Base-by-base conservation (phyloP, 92 coral and sea anemone species). In the Parazoanthus atlanticus region DNA sequence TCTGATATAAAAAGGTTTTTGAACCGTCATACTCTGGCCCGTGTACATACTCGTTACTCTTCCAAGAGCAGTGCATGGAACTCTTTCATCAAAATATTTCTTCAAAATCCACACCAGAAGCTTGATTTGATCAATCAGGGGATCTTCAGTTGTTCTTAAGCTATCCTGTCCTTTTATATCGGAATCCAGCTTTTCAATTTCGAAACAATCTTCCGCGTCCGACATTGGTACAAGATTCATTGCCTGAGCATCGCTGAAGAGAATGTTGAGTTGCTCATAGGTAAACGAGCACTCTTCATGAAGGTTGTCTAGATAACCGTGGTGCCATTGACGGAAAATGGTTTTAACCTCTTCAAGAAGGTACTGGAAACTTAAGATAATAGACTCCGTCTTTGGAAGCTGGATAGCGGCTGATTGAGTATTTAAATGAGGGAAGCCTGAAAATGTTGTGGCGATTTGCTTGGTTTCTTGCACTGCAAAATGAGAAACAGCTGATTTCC, bases 301-400 rank as follows among this genome's bases (percentile, higher is more conserved):
- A 66, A 82, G 25, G 36, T 67, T 36, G 5, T 82, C 76, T 19
- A 29, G 23, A 67, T 82, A 25, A 12, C 86, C 86, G 29, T 67
- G 36, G n/a, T 40, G 75, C 86, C 75, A 82, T 17, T 82, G 86
- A 7, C 75, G 43, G 54, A 66, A 66, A 82, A 82, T 65, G 9
- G 86, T 82, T 82, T 82, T 82, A 6, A 82, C 86, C 17, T 82
- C 86, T 36, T 82, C 86, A 36, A 82, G 86, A 10, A 82, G 86
- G 29, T 65, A 82, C 75, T 82, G 76, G 33, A 82, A 65, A 21
- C 34, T 66, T 34, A 82, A 33, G 75, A 64, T 82, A 25, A 82
- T 30, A n/a, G 28, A 66, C 33, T 82, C 86, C 15, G 23, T 28
- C 9, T 66, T 19, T 40, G 31, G 25, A 40, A 67, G 86, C 7